Evolutionary conservation across 2,888 invertebrate species (phyloP).

Genomic region (Tineola bisselliella): DNA sequence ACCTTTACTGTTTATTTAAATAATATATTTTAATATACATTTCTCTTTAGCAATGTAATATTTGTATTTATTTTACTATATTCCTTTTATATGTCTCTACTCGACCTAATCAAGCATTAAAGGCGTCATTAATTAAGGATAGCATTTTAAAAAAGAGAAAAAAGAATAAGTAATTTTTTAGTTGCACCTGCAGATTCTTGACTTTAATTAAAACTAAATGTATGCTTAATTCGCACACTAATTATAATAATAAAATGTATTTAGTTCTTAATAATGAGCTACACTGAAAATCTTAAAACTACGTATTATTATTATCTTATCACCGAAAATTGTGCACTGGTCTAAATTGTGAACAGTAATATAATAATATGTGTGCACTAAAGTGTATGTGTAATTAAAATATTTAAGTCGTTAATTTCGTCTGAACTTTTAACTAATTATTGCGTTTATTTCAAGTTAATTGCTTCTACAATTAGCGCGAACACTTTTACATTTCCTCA

Average conservation of each 20-base stretch:
- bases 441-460: slow-evolving; percentile 15
- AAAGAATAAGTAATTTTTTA: background rate
- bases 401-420: background rate
- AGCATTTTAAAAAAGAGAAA: background rate
- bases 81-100: background rate
- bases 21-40: background rate
- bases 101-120: background rate
- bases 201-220: background rate
- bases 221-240: background rate
- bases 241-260: background rate
- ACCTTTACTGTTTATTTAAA: slow-evolving; percentile 6
- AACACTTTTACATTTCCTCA: background rate
- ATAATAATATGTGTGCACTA: no score
- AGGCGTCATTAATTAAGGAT: background rate
- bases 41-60: background rate
- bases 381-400: background rate
- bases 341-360: no score
- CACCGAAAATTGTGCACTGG: no score
- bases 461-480: slow-evolving; percentile 13
- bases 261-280: no score
- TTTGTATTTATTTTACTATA: background rate
- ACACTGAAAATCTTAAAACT: no score
- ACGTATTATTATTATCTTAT: no score
- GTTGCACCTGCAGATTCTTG: background rate
- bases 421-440: slow-evolving; percentile 12